Conservation (phyloP, 2,797 vertebrate species). For the Hyperoplus immaculatus region DNA sequence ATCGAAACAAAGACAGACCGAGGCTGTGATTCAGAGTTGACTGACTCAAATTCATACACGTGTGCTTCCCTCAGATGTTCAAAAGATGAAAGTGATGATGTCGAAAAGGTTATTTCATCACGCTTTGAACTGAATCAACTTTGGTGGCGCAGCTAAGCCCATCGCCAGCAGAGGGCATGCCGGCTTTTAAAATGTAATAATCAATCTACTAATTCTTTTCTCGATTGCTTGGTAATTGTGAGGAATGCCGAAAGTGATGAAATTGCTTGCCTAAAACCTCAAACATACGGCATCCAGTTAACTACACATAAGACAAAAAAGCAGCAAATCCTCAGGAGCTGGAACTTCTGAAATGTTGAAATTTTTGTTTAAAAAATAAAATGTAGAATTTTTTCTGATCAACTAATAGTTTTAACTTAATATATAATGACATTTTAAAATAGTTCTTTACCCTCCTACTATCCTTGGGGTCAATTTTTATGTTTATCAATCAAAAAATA, state of each 20-base stretch:
- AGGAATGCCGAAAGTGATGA: not conserved
- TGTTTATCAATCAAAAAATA: too few relatives aligned
- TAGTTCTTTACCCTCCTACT: too few relatives aligned
- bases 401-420: not conserved
- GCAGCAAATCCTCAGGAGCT: not conserved
- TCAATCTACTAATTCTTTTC: not conserved
- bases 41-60: constrained; percentile 12
- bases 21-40: constrained; percentile 73
- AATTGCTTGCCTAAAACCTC: not conserved
- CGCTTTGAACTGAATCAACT: not conserved
- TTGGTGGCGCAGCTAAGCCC: not conserved
- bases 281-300: not conserved
- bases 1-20: constrained; percentile 45
- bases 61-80: constrained; percentile 8
- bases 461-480: too few relatives aligned
- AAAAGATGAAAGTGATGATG: constrained; percentile 1
- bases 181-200: not conserved
- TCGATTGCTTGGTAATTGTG: not conserved
- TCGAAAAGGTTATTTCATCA: too few relatives aligned
- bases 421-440: not conserved
- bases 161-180: not conserved
- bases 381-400: not conserved
- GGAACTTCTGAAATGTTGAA: not conserved
- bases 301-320: not conserved
- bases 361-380: not conserved